Conservation (phyloP, 1,140 invertebrate genomes). For the fruit fly (Drosophila melanogaster) region Release_6_plus_ISO1_MT NT_033777.3:31113001-31113500, state of each 20-base stretch:
- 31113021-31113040: constrained; percentile 33
- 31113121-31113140: constrained; percentile 73
- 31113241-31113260: too few relatives aligned
- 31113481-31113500: constrained; percentile 49
- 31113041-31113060: constrained; percentile 2
- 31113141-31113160: constrained; percentile 60
- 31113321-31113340: too few relatives aligned
- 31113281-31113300: too few relatives aligned
- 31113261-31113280: too few relatives aligned
- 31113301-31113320: too few relatives aligned
- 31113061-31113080: constrained; percentile 30
- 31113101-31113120: constrained; percentile 40
- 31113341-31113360: too few relatives aligned
- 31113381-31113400: neutral
- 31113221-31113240: too few relatives aligned
- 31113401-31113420: constrained; percentile 30
- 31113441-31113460: constrained; percentile 68
- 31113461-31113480: constrained; percentile 61
- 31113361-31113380: too few relatives aligned
- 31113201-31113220: neutral
- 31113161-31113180: constrained; percentile 27
- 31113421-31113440: constrained; percentile 73
- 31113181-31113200: constrained; percentile 4
- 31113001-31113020: constrained; percentile 55
- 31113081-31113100: constrained; percentile 16